phyloP scores from a whole-genome alignment of 2,888 invertebrate species.

The Rhamphomyia laevipes region DNA sequence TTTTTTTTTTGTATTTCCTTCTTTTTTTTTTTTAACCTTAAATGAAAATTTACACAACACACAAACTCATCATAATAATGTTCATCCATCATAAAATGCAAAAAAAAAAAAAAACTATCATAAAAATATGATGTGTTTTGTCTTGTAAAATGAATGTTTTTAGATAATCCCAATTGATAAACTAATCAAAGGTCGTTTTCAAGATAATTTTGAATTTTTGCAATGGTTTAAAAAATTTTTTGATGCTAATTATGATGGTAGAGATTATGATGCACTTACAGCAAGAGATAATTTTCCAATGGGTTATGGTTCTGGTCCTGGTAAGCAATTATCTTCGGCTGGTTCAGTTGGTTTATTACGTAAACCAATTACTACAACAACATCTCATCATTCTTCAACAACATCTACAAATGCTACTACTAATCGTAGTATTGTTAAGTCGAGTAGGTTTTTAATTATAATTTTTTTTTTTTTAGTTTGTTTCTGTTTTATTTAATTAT shows the following conservation, averaged over 20 bases:
- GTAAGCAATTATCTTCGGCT: slow-evolving; percentile 31
- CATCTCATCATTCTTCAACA: slow-evolving; percentile 17
- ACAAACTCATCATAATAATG: no score
- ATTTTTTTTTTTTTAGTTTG: neutral
- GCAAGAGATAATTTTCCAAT: slow-evolving; percentile 77
- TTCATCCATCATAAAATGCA: no score
- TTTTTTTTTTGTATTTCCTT: no score
- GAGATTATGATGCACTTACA: slow-evolving; percentile 82
- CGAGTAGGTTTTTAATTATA: slow-evolving; percentile 17
- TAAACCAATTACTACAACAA: slow-evolving; percentile 21
- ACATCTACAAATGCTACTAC: slow-evolving; percentile 24
- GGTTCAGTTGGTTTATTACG: slow-evolving; percentile 22
- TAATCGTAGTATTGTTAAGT: slow-evolving; percentile 23
- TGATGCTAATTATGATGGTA: slow-evolving; percentile 95
- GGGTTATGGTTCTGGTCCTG: slow-evolving; percentile 52
- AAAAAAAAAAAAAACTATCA: no score
- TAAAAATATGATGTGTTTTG: no score
- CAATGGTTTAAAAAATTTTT: slow-evolving; percentile 99
- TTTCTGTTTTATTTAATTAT: slow-evolving; percentile 6
- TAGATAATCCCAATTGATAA: slow-evolving; percentile 40
- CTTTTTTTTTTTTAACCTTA: no score
- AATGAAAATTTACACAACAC: no score
- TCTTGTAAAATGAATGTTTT: slow-evolving; percentile 18
- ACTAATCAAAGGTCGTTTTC: slow-evolving; percentile 95
- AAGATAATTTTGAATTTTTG: slow-evolving; percentile 99